phyloP scores from a whole-genome alignment of 2,888 invertebrate genomes.

The Pardosa pseudoannulata region DNA sequence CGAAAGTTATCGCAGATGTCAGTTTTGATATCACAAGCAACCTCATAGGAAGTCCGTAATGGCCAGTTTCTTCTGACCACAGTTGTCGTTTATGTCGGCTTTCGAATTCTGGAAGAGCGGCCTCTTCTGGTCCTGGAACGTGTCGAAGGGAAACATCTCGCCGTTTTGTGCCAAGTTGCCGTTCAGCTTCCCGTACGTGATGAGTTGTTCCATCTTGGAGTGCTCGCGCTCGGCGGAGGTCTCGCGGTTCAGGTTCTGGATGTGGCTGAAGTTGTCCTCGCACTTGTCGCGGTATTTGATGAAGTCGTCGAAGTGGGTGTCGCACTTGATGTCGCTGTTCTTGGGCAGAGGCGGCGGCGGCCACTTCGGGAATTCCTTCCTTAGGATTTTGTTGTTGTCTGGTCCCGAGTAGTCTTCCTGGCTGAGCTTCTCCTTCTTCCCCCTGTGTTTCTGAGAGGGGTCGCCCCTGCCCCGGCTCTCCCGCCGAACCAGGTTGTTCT shows the following conservation, averaged over 20 bases:
- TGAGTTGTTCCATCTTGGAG: constrained; percentile 22
- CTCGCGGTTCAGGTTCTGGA: constrained; percentile 35
- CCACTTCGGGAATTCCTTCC: background rate
- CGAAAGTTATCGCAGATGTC: constrained; percentile 3
- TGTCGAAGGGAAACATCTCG: constrained; percentile 20
- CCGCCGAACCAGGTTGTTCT: constrained; percentile 20
- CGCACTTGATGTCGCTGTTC: background rate
- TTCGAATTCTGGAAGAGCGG: constrained; percentile 13
- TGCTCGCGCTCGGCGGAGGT: constrained; percentile 28
- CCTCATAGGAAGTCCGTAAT: constrained; percentile 47
- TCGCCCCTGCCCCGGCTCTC: constrained; percentile 23
- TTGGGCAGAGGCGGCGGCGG: background rate
- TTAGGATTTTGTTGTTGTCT: background rate
- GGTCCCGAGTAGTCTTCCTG: background rate
- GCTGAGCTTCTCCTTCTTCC: background rate
- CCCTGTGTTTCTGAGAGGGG: constrained; percentile 20
- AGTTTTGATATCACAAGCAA: background rate
- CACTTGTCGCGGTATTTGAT: constrained; percentile 33
- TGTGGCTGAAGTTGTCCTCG: constrained; percentile 52
- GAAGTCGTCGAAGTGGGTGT: constrained; percentile 31
- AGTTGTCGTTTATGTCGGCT: constrained; percentile 37
- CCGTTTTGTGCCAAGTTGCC: constrained; percentile 19
- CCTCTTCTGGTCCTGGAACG: constrained; percentile 24
- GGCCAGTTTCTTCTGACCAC: constrained; percentile 40
- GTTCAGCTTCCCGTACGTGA: constrained; percentile 38